These are phyloP conservation scores for Dynastes hyllus DNA, from an alignment of 2,888 invertebrate genomes.

Conservation along the genomic window DNA sequence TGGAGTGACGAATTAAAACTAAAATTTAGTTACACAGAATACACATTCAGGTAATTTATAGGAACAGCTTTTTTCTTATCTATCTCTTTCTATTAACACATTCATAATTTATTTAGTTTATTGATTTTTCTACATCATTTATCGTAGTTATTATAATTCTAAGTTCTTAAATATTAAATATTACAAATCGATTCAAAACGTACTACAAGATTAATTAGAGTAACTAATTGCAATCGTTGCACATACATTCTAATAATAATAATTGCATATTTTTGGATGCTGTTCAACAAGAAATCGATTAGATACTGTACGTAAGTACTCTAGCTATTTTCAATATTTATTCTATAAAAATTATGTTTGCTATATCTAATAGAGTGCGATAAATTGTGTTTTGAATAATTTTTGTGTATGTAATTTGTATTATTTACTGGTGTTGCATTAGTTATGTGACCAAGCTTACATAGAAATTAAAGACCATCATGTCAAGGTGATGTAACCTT, in stretches of 20 bases:
- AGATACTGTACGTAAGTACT: slow-evolving; percentile 26
- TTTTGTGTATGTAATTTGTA: neutral
- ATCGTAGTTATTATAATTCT: too few relatives aligned
- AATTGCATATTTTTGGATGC: slow-evolving; percentile 21
- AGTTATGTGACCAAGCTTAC: slow-evolving; percentile 41
- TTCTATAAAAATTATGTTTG: neutral
- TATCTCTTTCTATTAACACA: too few relatives aligned
- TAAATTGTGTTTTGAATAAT: neutral
- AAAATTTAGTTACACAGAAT: too few relatives aligned
- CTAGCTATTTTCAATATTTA: neutral
- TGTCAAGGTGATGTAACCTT: slow-evolving; percentile 30
- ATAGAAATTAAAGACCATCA: slow-evolving; percentile 20
- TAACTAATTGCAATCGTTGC: neutral
- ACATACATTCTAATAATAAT: slow-evolving; percentile 2
- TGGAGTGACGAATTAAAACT: too few relatives aligned
- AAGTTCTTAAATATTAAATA: too few relatives aligned
- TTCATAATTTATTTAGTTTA: too few relatives aligned
- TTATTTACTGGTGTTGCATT: neutral
- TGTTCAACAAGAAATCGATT: slow-evolving; percentile 30
- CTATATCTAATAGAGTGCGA: neutral
- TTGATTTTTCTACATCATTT: too few relatives aligned
- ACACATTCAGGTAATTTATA: too few relatives aligned
- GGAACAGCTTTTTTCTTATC: too few relatives aligned
- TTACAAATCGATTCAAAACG: too few relatives aligned
- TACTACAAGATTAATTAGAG: neutral